Conservation (phyloP, 2,888 invertebrate genomes). For the Cephus runcator region DNA sequence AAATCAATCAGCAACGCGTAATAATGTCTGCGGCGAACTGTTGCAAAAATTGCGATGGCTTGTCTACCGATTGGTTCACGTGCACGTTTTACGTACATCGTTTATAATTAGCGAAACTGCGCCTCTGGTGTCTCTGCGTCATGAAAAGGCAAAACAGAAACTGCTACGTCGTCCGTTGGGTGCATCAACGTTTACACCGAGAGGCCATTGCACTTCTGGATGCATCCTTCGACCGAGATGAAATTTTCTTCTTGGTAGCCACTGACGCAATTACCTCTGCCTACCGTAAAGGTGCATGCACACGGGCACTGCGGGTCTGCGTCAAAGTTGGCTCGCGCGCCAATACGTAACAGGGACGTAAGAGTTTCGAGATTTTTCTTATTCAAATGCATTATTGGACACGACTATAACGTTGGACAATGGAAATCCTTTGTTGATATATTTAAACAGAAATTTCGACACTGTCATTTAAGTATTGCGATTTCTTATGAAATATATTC, state of each 20-base stretch:
- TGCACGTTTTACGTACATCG: neutral
- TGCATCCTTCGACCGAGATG: neutral
- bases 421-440: neutral
- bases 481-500: neutral
- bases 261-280: constrained; percentile 4
- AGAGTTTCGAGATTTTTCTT: neutral
- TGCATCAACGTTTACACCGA: neutral
- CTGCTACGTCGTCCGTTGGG: neutral
- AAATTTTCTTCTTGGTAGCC: neutral
- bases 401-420: neutral
- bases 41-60: neutral
- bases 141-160: neutral
- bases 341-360: neutral
- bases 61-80: neutral
- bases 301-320: neutral
- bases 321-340: neutral
- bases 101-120: constrained; percentile 19
- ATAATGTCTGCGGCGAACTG: neutral
- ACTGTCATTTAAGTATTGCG: neutral
- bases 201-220: constrained; percentile 13
- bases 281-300: neutral
- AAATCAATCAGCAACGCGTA: neutral
- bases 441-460: neutral
- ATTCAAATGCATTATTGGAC: neutral
- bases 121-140: neutral